Evolutionary conservation across 1,140 invertebrate genomes (phyloP).

Genomic region (Platyscapa corneri): DNA sequence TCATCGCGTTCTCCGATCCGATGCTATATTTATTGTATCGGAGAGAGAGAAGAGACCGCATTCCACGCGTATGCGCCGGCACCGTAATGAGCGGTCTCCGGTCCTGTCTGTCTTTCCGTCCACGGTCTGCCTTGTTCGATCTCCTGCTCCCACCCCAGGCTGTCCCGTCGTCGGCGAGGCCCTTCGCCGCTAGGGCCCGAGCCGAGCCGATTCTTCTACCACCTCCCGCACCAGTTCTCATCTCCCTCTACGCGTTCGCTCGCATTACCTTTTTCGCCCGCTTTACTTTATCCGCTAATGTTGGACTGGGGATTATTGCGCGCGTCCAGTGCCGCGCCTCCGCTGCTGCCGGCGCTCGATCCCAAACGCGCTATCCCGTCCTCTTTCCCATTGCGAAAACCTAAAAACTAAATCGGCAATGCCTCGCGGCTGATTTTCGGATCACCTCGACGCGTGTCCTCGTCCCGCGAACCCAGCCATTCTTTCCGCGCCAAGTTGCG

Average conservation of each 20-base stretch:
- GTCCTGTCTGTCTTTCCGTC: conserved; percentile 62
- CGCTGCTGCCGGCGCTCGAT: too few relatives aligned
- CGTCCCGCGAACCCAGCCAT: too few relatives aligned
- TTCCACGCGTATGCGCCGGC: conserved; percentile 69
- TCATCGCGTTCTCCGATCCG: conserved; percentile 53
- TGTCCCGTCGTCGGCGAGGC: neutral
- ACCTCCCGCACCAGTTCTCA: neutral
- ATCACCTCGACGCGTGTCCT: too few relatives aligned
- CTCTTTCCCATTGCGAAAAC: too few relatives aligned
- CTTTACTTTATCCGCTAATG: neutral
- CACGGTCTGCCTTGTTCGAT: conserved; percentile 40
- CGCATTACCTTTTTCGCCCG: neutral
- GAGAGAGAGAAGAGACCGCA: conserved; percentile 60
- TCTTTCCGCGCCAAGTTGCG: too few relatives aligned
- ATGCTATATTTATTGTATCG: conserved; percentile 72
- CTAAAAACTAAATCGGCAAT: too few relatives aligned
- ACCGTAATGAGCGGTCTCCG: conserved; percentile 72
- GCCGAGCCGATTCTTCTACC: neutral
- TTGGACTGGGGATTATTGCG: too few relatives aligned
- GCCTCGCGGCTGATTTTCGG: too few relatives aligned
- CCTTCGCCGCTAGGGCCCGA: neutral
- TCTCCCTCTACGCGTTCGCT: neutral
- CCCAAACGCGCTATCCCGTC: too few relatives aligned
- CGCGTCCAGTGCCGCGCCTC: too few relatives aligned
- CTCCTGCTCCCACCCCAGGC: conserved; percentile 20